These are phyloP conservation scores for Oriolus oriolus DNA, from an alignment of 2,113 vertebrate genomes.

Conservation along the genomic window DNA sequence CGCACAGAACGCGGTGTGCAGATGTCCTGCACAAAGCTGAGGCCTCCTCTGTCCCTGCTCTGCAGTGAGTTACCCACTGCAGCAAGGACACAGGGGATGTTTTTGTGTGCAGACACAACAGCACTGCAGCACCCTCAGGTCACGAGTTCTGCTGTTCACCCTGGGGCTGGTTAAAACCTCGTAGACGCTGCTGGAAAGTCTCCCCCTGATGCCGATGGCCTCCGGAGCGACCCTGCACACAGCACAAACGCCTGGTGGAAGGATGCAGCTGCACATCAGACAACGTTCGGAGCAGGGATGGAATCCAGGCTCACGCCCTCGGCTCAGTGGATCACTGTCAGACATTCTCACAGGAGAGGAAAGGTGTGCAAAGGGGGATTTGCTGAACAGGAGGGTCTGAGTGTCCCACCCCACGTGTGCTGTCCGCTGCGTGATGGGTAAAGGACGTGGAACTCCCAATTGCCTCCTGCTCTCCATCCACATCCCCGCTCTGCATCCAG, in stretches of 20 bases:
- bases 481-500: neutral
- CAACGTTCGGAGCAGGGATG: neutral
- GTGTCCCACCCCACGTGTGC: accelerated
- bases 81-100: neutral
- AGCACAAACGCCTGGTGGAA: neutral
- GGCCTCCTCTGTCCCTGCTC: neutral
- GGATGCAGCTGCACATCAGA: neutral
- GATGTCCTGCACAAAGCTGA: neutral
- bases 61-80: neutral
- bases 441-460: accelerated
- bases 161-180: neutral
- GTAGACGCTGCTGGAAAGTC: neutral
- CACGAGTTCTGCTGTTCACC: neutral
- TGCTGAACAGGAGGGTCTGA: accelerated
- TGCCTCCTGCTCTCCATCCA: neutral
- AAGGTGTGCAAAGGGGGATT: neutral
- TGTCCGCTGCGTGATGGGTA: neutral
- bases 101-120: neutral
- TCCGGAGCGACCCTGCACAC: neutral
- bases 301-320: neutral
- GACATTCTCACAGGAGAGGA: neutral
- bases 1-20: neutral
- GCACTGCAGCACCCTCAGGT: neutral
- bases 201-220: neutral
- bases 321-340: accelerated